Evolutionary conservation across 2,113 vertebrate species (phyloP).

Genomic region (Muscicapa adusta): DNA sequence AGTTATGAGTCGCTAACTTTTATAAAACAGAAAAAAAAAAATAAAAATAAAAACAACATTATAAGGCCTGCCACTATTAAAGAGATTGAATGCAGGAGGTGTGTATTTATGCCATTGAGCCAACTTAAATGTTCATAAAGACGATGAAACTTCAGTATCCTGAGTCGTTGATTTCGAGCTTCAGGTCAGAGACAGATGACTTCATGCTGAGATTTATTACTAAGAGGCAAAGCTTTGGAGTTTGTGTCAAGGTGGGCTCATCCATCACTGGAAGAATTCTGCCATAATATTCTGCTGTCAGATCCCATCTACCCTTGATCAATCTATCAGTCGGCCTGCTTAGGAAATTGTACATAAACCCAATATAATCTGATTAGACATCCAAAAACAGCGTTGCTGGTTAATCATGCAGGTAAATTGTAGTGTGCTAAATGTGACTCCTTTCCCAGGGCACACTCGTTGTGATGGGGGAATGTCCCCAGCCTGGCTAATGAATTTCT

Average conservation of each 20-base stretch:
- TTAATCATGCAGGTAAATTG: slow-evolving; percentile 65
- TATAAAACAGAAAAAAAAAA: background rate
- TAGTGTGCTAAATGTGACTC: background rate
- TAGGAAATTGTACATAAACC: slow-evolving; percentile 51
- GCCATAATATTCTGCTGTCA: slow-evolving; percentile 50
- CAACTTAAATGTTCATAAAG: slow-evolving; percentile 52
- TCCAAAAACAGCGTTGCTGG: background rate
- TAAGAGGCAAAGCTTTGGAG: slow-evolving; percentile 51
- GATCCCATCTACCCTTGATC: slow-evolving; percentile 50
- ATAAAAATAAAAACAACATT: slow-evolving; percentile 31
- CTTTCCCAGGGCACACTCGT: background rate
- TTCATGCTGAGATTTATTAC: slow-evolving; percentile 61
- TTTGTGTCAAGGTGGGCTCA: slow-evolving; percentile 53
- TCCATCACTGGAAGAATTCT: slow-evolving; percentile 48
- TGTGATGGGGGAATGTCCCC: background rate
- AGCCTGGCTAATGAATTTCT: slow-evolving; percentile 19
- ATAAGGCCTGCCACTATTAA: slow-evolving; percentile 53
- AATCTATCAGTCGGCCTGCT: slow-evolving; percentile 40
- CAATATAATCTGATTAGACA: slow-evolving; percentile 20
- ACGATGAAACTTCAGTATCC: slow-evolving; percentile 45
- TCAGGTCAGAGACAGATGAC: slow-evolving; percentile 69
- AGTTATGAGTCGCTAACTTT: slow-evolving; percentile 33
- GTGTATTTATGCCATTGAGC: slow-evolving; percentile 47
- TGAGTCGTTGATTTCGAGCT: slow-evolving; percentile 42
- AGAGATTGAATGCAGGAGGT: slow-evolving; percentile 48